Percentiles rank a stretch among this genome's conserved stretches.
phyloP scores from a whole-genome alignment of 2,888 invertebrate species.

The Tuta absoluta region DNA sequence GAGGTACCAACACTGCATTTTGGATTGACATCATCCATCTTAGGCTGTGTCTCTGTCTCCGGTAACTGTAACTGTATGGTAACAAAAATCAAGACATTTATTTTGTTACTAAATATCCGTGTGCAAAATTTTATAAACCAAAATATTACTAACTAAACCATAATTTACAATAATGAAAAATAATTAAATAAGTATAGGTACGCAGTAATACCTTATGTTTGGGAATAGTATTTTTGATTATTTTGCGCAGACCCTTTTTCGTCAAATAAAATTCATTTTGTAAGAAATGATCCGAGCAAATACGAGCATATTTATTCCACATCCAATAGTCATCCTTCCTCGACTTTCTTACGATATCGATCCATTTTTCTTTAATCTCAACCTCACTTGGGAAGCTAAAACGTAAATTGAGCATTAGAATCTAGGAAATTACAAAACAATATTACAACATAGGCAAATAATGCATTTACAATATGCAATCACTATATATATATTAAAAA shows the following conservation, averaged over 20 bases:
- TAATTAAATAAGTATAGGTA: too few species aligned
- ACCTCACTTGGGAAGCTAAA: constrained; percentile 25
- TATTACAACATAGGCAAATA: not conserved
- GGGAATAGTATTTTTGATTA: constrained; percentile 29
- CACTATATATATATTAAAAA: too few species aligned
- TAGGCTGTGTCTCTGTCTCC: too few species aligned
- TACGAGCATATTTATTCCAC: constrained; percentile 25
- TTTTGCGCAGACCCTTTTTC: constrained; percentile 30
- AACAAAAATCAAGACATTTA: too few species aligned
- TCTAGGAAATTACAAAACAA: not conserved
- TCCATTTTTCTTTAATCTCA: constrained; percentile 24
- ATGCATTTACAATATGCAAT: too few species aligned
- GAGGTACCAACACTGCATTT: too few species aligned
- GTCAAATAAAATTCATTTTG: constrained; percentile 29
- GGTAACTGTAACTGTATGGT: too few species aligned
- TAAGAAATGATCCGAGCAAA: constrained; percentile 31
- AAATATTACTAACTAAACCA: too few species aligned
- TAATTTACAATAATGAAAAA: too few species aligned
- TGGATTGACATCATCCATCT: too few species aligned
- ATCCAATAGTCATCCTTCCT: constrained; percentile 30
- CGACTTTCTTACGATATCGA: constrained; percentile 24
- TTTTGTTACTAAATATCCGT: too few species aligned
- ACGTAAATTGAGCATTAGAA: not conserved
- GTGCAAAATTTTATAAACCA: too few species aligned
- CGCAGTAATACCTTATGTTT: not conserved